Base-by-base conservation (phyloP, 2,113 vertebrate species). In the Campylomormyrus tamandua region DNA sequence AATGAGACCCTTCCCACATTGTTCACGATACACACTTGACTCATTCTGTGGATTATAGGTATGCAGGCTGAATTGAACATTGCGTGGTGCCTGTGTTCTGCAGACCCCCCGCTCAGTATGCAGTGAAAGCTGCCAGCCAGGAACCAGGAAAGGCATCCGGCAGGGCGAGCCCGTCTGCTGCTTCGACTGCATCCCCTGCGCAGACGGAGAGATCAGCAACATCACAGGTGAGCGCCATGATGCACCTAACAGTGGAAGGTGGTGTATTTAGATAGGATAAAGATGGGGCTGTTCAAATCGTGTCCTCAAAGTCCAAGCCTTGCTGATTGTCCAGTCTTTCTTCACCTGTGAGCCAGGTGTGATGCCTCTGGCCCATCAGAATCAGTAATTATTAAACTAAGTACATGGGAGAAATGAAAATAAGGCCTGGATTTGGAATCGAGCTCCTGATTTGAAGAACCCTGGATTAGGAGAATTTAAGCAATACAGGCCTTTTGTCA, bases 161-260 rank as follows among this genome's bases (percentile, higher is more conserved):
- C 96, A 97, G 24, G 95, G 96, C 31, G 95, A 97, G 87, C 96
- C 96, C 0, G 93, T 96, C 27, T 97, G 96, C 92, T 97, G 96
- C 91, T 97, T 97, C n/a, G 96, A 97, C 92, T 97, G 96, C n/a
- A 97, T 97, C 91, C 95, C 93, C 0, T 97, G 96, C 92, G 96
- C 96, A 1, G 96, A 97, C 15, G 97, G 97, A 88, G 95, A 96
- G 24, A 94, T 96, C 90, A 96, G 96, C 88, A 92, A 93, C 91
- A 49, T 91, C 31, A 95, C 95, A 62, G 95, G 96, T 97, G 89
- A 92, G 49, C n/a, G 1, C 42, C 83, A 4, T 13, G 21, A 48
- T n/a, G 74, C 74, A 19, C 74, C 15, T 56, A 45, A 27, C n/a
- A 45, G 52, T 5, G 1, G 50, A 27, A 2, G 62, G 42, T 49